phyloP scores from a whole-genome alignment of 2,888 invertebrate genomes.

The Zygaena filipendulae region DNA sequence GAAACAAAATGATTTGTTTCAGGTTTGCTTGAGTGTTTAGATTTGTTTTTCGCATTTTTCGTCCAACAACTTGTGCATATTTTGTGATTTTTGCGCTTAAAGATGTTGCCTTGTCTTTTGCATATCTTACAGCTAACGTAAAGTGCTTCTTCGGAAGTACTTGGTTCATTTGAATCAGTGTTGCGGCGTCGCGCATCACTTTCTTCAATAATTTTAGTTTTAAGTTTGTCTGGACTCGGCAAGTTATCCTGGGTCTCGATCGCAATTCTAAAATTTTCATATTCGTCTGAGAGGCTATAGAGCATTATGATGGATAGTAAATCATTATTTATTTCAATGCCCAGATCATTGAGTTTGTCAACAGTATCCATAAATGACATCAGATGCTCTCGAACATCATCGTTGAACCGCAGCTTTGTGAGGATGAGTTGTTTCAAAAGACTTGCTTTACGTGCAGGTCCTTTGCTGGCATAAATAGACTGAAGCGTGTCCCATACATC shows the following conservation, averaged over 20 bases:
- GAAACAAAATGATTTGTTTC: not conserved
- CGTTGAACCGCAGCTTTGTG: not conserved
- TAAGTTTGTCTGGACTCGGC: slow-evolving; percentile 12
- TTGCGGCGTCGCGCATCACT: slow-evolving; percentile 1
- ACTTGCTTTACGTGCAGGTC: not conserved
- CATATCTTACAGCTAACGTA: not conserved
- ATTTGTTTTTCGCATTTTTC: not conserved
- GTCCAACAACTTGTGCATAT: not conserved
- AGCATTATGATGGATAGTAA: slow-evolving; percentile 13
- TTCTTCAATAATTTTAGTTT: slow-evolving; percentile 15
- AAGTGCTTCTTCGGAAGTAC: not conserved
- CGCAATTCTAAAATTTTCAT: slow-evolving; percentile 14
- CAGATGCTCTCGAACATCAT: not conserved
- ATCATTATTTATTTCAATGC: slow-evolving; percentile 15
- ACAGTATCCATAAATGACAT: not conserved
- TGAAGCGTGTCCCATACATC: not conserved
- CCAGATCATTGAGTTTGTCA: slow-evolving; percentile 17
- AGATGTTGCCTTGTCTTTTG: slow-evolving; percentile 1
- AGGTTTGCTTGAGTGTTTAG: not conserved
- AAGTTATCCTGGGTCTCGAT: slow-evolving; percentile 11
- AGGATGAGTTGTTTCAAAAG: not conserved
- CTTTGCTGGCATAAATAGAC: not conserved
- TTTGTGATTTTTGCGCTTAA: slow-evolving; percentile 1
- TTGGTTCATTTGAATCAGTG: not conserved
- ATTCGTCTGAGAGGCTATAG: slow-evolving; percentile 9